Percentiles rank a stretch among this genome's conserved stretches.
These are phyloP conservation scores for Athrips mouffetella DNA, from an alignment of 2,888 invertebrate genomes.

Conservation along the genomic window DNA sequence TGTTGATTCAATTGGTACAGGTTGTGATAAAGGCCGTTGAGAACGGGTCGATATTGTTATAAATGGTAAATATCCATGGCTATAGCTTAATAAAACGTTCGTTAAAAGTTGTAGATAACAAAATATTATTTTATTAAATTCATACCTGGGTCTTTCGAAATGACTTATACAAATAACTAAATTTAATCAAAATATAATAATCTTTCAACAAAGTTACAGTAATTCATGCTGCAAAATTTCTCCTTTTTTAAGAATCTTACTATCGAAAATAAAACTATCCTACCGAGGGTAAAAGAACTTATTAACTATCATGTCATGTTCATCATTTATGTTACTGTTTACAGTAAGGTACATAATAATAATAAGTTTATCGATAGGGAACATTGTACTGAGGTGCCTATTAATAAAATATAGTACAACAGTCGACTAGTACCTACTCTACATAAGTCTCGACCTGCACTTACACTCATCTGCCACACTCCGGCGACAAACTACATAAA, in stretches of 20 bases:
- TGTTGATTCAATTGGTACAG: constrained; percentile 78
- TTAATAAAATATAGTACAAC: constrained; percentile 34
- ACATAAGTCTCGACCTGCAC: constrained; percentile 33
- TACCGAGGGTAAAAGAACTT: constrained; percentile 23
- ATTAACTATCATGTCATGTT: constrained; percentile 5
- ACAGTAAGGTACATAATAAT: constrained; percentile 2
- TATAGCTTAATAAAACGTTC: constrained; percentile 75
- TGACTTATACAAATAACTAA: constrained; percentile 70
- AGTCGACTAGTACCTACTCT: constrained; percentile 31
- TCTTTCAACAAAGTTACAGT: constrained; percentile 59
- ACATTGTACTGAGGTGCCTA: constrained; percentile 34
- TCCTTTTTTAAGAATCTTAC: constrained; percentile 40
- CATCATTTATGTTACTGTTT: constrained; percentile 1
- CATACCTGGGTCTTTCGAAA: constrained; percentile 67
- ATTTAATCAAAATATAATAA: constrained; percentile 53
- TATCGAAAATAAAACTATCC: constrained; percentile 43
- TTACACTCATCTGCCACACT: constrained; percentile 47
- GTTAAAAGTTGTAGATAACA: constrained; percentile 75
- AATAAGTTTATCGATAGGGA: constrained; percentile 28
- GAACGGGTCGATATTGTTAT: constrained; percentile 78
- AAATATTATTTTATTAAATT: constrained; percentile 73
- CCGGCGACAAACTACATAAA: constrained; percentile 18
- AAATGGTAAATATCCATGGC: constrained; percentile 75
- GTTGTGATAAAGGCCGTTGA: constrained; percentile 74
- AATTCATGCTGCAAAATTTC: constrained; percentile 51